Evolutionary conservation across 2,797 vertebrate species (phyloP), one percentile per base, ranked within the genome.

Genomic region (Ctenosaura bakeri): DNA sequence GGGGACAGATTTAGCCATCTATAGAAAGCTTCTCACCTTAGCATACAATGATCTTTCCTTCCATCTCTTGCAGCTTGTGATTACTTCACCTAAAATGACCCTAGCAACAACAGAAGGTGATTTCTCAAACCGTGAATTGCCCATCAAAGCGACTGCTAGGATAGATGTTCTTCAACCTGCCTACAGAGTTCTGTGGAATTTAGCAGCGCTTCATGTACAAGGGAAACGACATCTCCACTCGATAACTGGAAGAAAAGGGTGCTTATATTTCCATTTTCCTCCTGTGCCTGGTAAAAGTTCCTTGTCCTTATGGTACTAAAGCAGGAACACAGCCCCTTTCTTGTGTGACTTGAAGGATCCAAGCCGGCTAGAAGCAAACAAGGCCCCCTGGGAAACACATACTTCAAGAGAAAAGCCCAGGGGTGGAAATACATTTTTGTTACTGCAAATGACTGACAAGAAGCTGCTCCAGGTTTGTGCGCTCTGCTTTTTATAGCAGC

Each of bases 161-260:
- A 35, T 20, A 35, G 73, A 74, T 38, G 35, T 38, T 74, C 14
- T 74, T 14, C n/a, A 74, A 35, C n/a, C 35, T 74, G 73, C 73
- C 35, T 74, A 35, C 7, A 16, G 73, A 74, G 16, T 35, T 52
- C 42, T 50, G 50, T 0, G 3, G 20, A 29, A 14, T 22, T 32
- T 10, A 29, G 0, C 4, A 0, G 9, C 0, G 0, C 0, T 50
- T 9, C 42, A 42, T 35, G 18, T 46, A 29, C 66, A 69, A 9
- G 9, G 3, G 66, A 24, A n/a, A 26, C 46, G 38, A 32, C 42
- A 9, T 50, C 6, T 10, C 38, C 46, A 6, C 32, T 29, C 12
- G 14, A 0, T 0, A 42, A 32, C 82, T 18, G 56, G 7, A 69
- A 32, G 26, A 32, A 46, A 64, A 12, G 13, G 35, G 3, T 42